Base-by-base conservation (phyloP, 23 tunicate genomes). In the Phallusia fumigata region DNA sequence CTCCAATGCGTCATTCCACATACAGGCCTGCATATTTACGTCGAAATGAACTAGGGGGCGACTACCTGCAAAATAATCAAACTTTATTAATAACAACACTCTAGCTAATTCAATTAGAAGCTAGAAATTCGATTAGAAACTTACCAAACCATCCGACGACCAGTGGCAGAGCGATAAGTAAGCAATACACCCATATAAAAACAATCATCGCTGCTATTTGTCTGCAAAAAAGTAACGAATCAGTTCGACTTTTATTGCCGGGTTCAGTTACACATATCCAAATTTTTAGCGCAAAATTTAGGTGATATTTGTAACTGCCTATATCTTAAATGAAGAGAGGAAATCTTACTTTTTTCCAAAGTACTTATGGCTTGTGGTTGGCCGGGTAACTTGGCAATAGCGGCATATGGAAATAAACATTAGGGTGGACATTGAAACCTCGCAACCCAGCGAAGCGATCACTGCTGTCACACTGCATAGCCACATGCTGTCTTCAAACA, bases 81-180 rank as follows among this genome's bases (percentile, higher is more conserved):
- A n/a, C n/a, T n/a, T n/a, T n/a, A n/a, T n/a, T n/a, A n/a, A n/a
- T n/a, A n/a, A n/a, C n/a, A n/a, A n/a, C n/a, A n/a, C n/a, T n/a
- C n/a, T n/a, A n/a, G n/a, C n/a, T n/a, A n/a, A n/a, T n/a, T n/a
- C n/a, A n/a, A n/a, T n/a, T n/a, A n/a, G n/a, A n/a, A n/a, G 26
- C 47, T 40, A 40, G 10, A 40, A 40, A 40, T 58, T 6, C 15
- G 26, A 13, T 21, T 21, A 1, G 8, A 21, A 21, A 84, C 88
- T 35, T 49, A 89, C 94, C 94, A 64, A 30, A 11, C 94, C 94
- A 89, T 30, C 94, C 94, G 22, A 75, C 78, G 1, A 82, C 49
- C 26, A 89, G 30, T 19, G 94, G 94, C 3, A 89, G 40, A 13
- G 88, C 79, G 40, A 89, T 33, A 0, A 89, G 83, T 31, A 89